Percentiles rank a stretch among this genome's conserved stretches.
Evolutionary conservation across 2,113 vertebrate species (phyloP).

Genomic region (Delphinus delphis): DNA sequence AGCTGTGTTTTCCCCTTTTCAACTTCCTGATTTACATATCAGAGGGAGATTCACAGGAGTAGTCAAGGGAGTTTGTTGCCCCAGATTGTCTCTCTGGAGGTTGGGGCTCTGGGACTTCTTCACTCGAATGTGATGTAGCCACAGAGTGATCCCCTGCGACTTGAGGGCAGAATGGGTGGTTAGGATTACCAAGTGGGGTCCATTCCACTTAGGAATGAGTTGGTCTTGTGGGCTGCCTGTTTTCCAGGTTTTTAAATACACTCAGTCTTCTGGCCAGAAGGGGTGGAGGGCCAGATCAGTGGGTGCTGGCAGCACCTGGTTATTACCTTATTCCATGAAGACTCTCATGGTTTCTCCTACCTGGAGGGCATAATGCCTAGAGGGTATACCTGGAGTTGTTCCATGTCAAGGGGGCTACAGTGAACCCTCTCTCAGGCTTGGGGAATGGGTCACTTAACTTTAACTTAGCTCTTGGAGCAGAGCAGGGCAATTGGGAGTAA

Average conservation of each 20-base stretch:
- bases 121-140: not conserved
- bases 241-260: not conserved
- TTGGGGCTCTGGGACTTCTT: not conserved
- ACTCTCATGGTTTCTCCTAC: not conserved
- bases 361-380: not conserved
- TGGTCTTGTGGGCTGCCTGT: not conserved
- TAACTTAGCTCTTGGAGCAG: not conserved
- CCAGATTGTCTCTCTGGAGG: not conserved
- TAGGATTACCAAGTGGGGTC: not conserved
- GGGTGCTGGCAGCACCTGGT: not conserved
- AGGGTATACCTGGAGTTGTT: not conserved
- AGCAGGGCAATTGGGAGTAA: not conserved
- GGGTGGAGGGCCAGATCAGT: not conserved
- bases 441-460: not conserved
- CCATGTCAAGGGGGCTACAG: not conserved
- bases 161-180: not conserved
- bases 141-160: not conserved
- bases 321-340: not conserved
- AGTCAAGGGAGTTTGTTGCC: not conserved
- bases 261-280: not conserved
- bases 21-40: not conserved
- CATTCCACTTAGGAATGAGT: not conserved
- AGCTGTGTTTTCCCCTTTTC: not conserved
- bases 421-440: not conserved
- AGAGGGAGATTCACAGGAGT: not conserved